phyloP scores from a whole-genome alignment of 1,140 invertebrate genomes.

The Odontomachus brunneus region DNA sequence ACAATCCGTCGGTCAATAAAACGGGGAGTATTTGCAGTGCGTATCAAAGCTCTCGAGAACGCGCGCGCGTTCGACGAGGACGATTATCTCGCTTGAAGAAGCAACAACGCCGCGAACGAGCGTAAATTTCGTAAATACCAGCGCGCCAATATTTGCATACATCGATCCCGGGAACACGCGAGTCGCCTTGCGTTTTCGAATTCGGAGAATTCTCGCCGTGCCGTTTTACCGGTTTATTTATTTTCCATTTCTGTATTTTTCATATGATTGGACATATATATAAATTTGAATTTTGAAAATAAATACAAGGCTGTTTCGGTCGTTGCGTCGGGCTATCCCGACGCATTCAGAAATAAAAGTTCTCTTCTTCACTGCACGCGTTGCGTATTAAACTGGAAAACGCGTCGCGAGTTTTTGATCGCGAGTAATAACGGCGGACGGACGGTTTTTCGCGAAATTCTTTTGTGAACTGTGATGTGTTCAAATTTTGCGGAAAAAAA shows the following conservation, averaged over 20 bases:
- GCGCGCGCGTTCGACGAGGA: conserved; percentile 4
- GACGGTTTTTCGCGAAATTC: too few species aligned
- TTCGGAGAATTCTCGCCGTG: not conserved
- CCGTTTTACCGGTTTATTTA: conserved; percentile 10
- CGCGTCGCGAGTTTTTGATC: not conserved
- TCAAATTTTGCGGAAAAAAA: too few species aligned
- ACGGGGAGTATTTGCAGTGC: conserved; percentile 40
- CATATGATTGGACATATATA: not conserved
- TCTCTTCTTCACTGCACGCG: not conserved
- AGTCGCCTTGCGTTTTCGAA: conserved; percentile 22
- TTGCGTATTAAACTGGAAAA: not conserved
- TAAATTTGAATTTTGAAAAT: conserved; percentile 18
- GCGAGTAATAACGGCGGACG: too few species aligned
- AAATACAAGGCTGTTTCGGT: not conserved
- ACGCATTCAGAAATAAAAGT: not conserved
- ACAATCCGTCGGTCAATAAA: conserved; percentile 45
- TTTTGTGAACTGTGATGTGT: too few species aligned
- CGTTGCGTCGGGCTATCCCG: not conserved
- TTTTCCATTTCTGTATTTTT: conserved; percentile 35
- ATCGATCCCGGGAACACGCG: conserved; percentile 16
- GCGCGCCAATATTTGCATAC: conserved; percentile 18
- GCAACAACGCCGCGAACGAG: conserved; percentile 22
- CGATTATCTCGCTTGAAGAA: conserved; percentile 46
- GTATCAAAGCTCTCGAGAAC: conserved; percentile 41
- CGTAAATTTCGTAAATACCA: conserved; percentile 39